Evolutionary conservation across 2,797 vertebrate genomes (phyloP).

Genomic region (Pangasius mekongensis): DNA sequence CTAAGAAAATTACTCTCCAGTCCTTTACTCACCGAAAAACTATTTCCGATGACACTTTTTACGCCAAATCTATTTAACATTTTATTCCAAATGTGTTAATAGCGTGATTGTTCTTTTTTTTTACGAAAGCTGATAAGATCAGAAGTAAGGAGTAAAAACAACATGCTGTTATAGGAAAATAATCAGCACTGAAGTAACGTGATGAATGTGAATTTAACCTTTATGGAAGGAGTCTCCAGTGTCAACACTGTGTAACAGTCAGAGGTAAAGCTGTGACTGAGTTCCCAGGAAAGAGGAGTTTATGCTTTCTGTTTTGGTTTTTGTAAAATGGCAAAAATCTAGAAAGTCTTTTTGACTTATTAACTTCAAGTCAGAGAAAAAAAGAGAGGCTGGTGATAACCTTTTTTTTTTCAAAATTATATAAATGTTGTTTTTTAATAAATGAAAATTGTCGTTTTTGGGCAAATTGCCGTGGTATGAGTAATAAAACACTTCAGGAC

Average conservation of each 20-base stretch:
- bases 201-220: neutral
- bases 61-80: neutral
- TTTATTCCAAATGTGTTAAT: neutral
- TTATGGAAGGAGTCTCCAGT: neutral
- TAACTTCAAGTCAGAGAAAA: neutral
- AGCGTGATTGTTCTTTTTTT: neutral
- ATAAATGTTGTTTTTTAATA: no score
- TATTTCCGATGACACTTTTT: neutral
- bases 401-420: no score
- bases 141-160: neutral
- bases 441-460: no score
- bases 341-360: neutral
- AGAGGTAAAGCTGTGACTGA: neutral
- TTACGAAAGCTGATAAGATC: neutral
- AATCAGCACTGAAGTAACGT: neutral
- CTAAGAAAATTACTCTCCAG: constrained; percentile 25
- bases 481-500: neutral
- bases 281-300: neutral
- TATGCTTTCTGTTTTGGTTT: no score
- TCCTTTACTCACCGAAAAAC: constrained; percentile 1
- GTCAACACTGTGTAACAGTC: neutral
- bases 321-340: neutral
- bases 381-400: neutral
- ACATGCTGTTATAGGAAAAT: neutral
- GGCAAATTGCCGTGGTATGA: neutral